These are phyloP conservation scores for Dryoscopus gambensis DNA, from an alignment of 2,113 vertebrate species.

Conservation along the genomic window DNA sequence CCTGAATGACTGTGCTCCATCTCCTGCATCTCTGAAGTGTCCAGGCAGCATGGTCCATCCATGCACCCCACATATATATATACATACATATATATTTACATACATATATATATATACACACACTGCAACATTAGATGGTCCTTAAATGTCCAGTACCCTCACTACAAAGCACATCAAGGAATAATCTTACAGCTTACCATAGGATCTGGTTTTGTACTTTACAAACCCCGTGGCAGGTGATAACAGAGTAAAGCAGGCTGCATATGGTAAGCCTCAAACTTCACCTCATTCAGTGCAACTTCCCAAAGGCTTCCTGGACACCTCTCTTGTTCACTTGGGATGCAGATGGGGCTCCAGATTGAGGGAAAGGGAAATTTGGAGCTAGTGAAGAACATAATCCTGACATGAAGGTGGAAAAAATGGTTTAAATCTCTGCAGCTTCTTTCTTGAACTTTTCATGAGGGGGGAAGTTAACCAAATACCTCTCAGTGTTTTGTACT, in stretches of 20 bases:
- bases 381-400: neutral
- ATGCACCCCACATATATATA: neutral
- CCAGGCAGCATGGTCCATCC: neutral
- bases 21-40: neutral
- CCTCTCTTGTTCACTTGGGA: neutral
- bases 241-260: neutral
- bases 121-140: neutral
- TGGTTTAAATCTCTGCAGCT: neutral
- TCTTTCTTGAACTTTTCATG: neutral
- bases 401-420: neutral
- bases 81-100: neutral
- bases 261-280: neutral
- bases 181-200: neutral
- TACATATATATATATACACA: accelerated
- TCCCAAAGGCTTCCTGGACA: neutral
- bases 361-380: neutral
- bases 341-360: neutral
- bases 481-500: neutral
- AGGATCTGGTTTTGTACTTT: neutral
- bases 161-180: neutral
- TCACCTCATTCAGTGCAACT: neutral
- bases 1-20: neutral
- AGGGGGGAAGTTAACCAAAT: neutral
- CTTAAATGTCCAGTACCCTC: neutral
- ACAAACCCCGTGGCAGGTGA: neutral